Evolutionary conservation across 2,113 vertebrate genomes (phyloP).

Genomic region (Corapipo altera): DNA sequence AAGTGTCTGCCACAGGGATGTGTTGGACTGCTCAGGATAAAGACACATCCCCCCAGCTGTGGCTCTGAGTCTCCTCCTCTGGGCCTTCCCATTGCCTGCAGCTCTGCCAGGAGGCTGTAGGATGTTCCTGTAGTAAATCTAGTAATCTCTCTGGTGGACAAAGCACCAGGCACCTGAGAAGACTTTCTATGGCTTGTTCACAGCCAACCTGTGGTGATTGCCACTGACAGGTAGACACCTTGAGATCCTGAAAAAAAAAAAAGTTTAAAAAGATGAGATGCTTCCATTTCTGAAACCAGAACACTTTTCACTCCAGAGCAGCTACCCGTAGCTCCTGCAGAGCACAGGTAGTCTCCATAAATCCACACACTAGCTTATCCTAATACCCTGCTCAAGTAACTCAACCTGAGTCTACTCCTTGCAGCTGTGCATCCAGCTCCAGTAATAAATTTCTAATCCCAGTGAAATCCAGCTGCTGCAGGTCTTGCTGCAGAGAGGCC

Average conservation of each 20-base stretch:
- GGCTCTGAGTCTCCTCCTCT: neutral
- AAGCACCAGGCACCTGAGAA: neutral
- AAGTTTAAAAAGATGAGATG: neutral
- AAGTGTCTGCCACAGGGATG: neutral
- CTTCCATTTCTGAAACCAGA: neutral
- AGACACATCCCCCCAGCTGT: neutral
- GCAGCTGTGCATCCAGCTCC: neutral
- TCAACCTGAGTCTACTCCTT: neutral
- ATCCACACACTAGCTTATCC: neutral
- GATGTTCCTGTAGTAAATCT: neutral
- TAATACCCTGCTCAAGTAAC: neutral
- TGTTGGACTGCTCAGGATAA: neutral
- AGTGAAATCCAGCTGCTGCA: neutral
- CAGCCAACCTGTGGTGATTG: neutral
- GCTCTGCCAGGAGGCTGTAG: neutral
- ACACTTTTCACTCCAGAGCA: neutral
- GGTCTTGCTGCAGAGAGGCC: neutral
- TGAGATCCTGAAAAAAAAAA: neutral
- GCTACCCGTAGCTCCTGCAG: neutral
- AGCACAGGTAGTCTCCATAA: rapidly evolving
- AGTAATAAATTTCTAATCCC: neutral
- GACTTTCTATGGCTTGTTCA: neutral
- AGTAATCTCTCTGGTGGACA: neutral
- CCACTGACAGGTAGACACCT: neutral
- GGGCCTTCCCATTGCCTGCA: neutral